phyloP scores from a whole-genome alignment of 53 echinoderm and acorn worm genomes.

The Hippasteria phrygiana region DNA sequence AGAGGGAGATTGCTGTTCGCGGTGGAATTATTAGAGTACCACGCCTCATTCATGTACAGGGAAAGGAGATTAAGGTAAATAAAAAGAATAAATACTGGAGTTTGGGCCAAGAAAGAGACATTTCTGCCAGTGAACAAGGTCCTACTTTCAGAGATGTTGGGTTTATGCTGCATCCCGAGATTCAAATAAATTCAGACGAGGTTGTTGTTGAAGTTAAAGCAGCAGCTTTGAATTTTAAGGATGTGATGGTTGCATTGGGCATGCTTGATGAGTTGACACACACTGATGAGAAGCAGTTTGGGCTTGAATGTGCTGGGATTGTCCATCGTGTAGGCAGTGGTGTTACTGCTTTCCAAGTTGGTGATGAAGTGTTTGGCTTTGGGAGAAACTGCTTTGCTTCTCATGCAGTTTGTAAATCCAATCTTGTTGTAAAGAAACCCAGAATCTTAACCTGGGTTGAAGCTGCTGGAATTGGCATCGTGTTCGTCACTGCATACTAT shows the following conservation, averaged over 20 bases:
- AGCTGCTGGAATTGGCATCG: conserved; percentile 65
- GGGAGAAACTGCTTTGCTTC: conserved; percentile 78
- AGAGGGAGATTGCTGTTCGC: conserved; percentile 48
- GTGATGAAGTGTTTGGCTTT: conserved; percentile 75
- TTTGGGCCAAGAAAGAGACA: neutral
- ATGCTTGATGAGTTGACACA: conserved; percentile 44
- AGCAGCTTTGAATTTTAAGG: conserved; percentile 75
- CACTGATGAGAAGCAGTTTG: conserved; percentile 27
- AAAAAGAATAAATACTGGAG: conserved; percentile 1
- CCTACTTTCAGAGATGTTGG: conserved; percentile 48
- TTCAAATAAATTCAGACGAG: conserved; percentile 55
- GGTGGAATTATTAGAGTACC: conserved; percentile 47
- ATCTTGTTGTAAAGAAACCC: conserved; percentile 73
- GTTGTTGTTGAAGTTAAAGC: conserved; percentile 72
- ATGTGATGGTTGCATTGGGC: conserved; percentile 65
- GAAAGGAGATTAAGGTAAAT: neutral
- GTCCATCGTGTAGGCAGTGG: conserved; percentile 76
- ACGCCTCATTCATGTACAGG: conserved; percentile 35
- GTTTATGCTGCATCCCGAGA: conserved; percentile 36
- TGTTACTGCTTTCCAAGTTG: conserved; percentile 64
- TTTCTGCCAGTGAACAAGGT: neutral
- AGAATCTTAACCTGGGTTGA: conserved; percentile 60
- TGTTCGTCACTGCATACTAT: conserved; percentile 79
- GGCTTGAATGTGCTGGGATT: conserved; percentile 78
- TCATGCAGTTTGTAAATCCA: conserved; percentile 64